Evolutionary conservation across 2,888 invertebrate species (phyloP).

Genomic region (Amphimallon solstitiale): DNA sequence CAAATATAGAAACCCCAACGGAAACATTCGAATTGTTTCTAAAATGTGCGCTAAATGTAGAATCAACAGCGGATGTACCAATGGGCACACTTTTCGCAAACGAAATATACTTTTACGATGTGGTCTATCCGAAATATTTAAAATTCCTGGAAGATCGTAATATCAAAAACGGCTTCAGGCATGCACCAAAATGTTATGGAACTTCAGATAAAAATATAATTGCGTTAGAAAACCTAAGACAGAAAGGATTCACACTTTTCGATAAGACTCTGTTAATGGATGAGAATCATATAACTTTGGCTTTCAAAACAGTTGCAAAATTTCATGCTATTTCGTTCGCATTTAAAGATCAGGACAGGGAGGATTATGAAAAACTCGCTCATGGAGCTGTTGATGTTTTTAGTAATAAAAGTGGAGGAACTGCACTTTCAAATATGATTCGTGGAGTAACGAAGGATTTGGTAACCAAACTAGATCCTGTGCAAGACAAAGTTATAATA

Average conservation of each 20-base stretch:
- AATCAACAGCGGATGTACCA: not conserved
- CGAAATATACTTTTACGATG: slow-evolving; percentile 24
- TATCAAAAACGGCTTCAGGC: not conserved
- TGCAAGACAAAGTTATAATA: not conserved
- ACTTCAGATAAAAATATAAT: slow-evolving; percentile 4
- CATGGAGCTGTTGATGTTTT: too few relatives aligned
- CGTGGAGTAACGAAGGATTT: not conserved
- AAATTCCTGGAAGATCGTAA: slow-evolving; percentile 4
- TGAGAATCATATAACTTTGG: slow-evolving; percentile 15
- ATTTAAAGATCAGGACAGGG: slow-evolving; percentile 19
- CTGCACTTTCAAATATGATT: too few relatives aligned
- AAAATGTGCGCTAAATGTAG: slow-evolving; percentile 2
- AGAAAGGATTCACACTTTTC: slow-evolving; percentile 2
- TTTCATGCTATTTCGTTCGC: slow-evolving; percentile 25
- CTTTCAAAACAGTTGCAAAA: slow-evolving; percentile 13
- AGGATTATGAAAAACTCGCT: not conserved
- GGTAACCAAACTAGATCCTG: not conserved
- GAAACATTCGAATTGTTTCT: slow-evolving; percentile 6
- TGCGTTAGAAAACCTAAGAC: slow-evolving; percentile 11
- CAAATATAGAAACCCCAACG: not conserved
- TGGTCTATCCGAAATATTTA: slow-evolving; percentile 3
- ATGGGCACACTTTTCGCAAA: not conserved
- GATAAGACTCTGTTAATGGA: slow-evolving; percentile 4
- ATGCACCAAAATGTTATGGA: slow-evolving; percentile 12
- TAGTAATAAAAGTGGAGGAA: too few relatives aligned